These are phyloP conservation scores for Brienomyrus longianalis DNA, from an alignment of 2,113 vertebrate genomes.

Conservation along the genomic window DNA sequence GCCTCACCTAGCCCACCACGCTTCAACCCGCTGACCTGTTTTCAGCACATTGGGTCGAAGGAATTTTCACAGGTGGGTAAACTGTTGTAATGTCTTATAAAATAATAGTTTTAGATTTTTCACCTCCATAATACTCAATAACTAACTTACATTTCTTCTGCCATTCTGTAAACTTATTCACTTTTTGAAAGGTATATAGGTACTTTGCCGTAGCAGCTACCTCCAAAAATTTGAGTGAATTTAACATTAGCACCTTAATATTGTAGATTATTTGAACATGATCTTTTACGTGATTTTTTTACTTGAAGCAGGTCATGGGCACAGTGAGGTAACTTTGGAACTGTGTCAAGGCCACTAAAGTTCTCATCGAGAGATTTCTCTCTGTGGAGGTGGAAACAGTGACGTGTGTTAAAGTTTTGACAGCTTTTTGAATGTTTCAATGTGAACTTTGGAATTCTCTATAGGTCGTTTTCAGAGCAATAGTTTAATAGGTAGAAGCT, in stretches of 20 bases:
- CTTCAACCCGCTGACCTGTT: slow-evolving; percentile 77
- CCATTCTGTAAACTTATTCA: not conserved
- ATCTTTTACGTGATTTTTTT: not conserved
- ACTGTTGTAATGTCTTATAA: not conserved
- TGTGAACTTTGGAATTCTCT: slow-evolving; percentile 55
- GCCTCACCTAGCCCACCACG: slow-evolving; percentile 28
- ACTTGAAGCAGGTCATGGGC: slow-evolving; percentile 31
- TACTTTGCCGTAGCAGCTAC: not conserved
- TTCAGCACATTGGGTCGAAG: slow-evolving; percentile 62
- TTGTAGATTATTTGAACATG: not conserved
- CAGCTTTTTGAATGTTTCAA: slow-evolving; percentile 42
- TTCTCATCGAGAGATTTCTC: slow-evolving; percentile 32
- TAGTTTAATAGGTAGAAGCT: slow-evolving; percentile 41
- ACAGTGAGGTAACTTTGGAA: slow-evolving; percentile 26
- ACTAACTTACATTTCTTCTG: not conserved
- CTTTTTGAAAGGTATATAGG: not conserved
- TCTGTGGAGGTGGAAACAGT: slow-evolving; percentile 46
- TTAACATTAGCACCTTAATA: not conserved
- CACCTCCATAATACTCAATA: not conserved
- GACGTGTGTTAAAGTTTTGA: slow-evolving; percentile 47
- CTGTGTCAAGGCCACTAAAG: slow-evolving; percentile 50
- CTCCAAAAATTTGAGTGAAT: not conserved
- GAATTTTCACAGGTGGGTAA: slow-evolving; percentile 77
- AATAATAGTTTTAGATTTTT: slow-evolving; percentile 1
- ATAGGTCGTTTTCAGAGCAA: slow-evolving; percentile 47